These are phyloP conservation scores for Prochilodus magdalenae DNA, from an alignment of 2,113 vertebrate species.

Conservation along the genomic window DNA sequence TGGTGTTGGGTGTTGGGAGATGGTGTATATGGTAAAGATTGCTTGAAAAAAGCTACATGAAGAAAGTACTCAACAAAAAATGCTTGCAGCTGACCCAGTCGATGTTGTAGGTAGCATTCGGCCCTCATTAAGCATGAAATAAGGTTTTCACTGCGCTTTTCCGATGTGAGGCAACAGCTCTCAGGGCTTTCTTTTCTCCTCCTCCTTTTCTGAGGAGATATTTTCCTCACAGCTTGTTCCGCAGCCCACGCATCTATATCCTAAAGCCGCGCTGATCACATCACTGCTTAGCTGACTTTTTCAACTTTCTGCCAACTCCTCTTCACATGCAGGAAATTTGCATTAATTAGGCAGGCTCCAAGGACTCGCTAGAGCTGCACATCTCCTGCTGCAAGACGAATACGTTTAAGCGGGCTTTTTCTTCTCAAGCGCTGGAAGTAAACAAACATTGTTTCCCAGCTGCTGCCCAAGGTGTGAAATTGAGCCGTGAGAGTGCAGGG, in stretches of 20 bases:
- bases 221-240: conserved; percentile 63
- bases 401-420: conserved; percentile 61
- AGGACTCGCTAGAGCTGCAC: conserved; percentile 56
- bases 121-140: conserved; percentile 61
- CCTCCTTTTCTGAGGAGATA: conserved; percentile 47
- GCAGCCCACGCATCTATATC: conserved; percentile 66
- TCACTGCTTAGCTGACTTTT: conserved; percentile 72
- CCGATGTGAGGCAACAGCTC: conserved; percentile 23
- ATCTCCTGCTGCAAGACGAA: conserved; percentile 67
- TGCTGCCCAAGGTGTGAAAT: conserved; percentile 6
- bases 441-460: conserved; percentile 61
- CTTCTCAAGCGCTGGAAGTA: conserved; percentile 58
- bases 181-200: background rate
- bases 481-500: background rate
- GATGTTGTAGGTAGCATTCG: conserved; percentile 54
- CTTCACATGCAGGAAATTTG: conserved; percentile 72
- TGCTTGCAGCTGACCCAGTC: conserved; percentile 10
- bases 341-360: conserved; percentile 76
- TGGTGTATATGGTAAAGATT: background rate
- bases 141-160: conserved; percentile 53
- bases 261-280: conserved; percentile 67
- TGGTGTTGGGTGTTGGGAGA: background rate
- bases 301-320: conserved; percentile 72
- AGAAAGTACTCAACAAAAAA: too few species aligned
- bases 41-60: too few species aligned